Base-by-base conservation (phyloP, 2,888 invertebrate species). In the Cremastinae sp. region DNA sequence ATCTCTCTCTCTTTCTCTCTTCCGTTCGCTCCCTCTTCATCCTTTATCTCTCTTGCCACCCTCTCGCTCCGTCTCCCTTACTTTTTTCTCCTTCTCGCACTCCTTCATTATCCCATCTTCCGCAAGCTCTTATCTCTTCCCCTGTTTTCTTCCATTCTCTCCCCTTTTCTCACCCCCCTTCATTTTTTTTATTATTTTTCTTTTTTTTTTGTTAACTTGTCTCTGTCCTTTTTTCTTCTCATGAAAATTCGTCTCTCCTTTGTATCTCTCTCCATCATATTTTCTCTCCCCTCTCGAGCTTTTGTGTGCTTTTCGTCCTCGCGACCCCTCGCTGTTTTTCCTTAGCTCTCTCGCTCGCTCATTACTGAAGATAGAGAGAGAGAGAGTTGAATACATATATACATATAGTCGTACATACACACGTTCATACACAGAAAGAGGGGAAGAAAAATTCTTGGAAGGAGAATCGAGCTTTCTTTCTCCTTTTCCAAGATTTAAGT, bases 101-200 rank as follows among this genome's bases (percentile, higher is more conserved):
- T 39, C 66, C 62, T 59, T 61, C 72, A 62, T 80, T 79, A 59
- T 49, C 35, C 59, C 22, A 69, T 69, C 69, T 69, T 51, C 59
- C 51, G 49, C 58, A 12, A 39, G 28, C 28, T 51, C 68, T 55
- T 61, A 20, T 65, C 41, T 43, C 58, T 41, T 39, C 66, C 61
- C 20, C 12, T 45, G 61, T 35, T 12, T 55, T 28, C 16, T 14
- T 4, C 28, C 35, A 20, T 62, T 47, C 59, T 53, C 41, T 39
- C 59, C 59, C 64, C 37, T 14, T 35, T 35, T 9, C 20, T 12
- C 65, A 45, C 39, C 37, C 2, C 55, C 45, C 62, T 3, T 22
- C n/a, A 43, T 64, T 56, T 55, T 28, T 64, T 47, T 69, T 39
- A 12, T 35, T 35, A 39, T 22, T 55, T 14, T 8, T 8, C n/a